phyloP scores from a whole-genome alignment of 64 coral and sea anemone genomes.

The Stichodactyla mertensii region DNA sequence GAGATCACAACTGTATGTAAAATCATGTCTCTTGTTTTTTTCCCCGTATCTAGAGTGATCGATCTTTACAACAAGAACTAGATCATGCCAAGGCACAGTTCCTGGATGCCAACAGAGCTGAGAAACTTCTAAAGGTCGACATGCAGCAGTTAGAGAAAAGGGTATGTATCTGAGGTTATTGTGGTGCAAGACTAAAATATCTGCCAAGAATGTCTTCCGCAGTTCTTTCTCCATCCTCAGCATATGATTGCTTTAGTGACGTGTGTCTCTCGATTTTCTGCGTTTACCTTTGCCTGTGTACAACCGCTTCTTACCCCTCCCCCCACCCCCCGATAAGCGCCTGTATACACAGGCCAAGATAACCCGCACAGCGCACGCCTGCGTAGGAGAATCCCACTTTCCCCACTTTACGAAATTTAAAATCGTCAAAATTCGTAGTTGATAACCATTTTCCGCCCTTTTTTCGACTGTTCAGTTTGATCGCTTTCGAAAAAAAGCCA shows the following conservation, averaged over 20 bases:
- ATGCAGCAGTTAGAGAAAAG: slow-evolving; percentile 78
- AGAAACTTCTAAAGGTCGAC: slow-evolving; percentile 87
- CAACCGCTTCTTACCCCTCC: not conserved
- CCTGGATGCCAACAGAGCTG: slow-evolving; percentile 80
- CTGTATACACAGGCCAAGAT: no score
- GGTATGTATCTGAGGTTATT: slow-evolving; percentile 10
- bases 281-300: no score
- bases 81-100: slow-evolving; percentile 81
- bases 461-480: slow-evolving; percentile 54
- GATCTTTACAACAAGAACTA: slow-evolving; percentile 59
- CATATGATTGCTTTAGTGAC: no score
- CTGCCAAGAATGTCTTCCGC: no score
- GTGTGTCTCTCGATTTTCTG: no score
- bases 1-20: not conserved
- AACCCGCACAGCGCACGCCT: not conserved
- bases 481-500: slow-evolving; percentile 64
- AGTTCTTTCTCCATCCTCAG: no score
- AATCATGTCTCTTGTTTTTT: not conserved
- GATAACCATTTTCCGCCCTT: not conserved
- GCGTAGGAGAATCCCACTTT: no score
- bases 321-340: no score
- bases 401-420: not conserved
- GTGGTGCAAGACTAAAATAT: no score
- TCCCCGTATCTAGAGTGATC: slow-evolving; percentile 32
- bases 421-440: not conserved